Evolutionary conservation across 1,140 invertebrate species (phyloP), one percentile per base, ranked within the genome.

Genomic region (Coelopa frigida): DNA sequence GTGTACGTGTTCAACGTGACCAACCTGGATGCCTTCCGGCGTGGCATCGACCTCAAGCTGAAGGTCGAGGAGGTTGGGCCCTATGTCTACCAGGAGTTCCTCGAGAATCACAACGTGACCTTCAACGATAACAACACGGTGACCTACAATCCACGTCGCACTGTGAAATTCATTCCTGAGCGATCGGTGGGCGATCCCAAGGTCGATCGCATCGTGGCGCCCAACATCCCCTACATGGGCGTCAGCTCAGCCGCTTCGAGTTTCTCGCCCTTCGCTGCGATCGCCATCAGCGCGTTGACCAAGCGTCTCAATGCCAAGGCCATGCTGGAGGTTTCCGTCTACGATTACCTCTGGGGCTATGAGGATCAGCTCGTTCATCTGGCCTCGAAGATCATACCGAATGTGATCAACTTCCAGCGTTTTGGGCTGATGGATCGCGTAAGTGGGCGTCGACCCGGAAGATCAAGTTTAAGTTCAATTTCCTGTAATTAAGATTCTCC

Each of bases 1-100:
- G 73, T 88, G 1, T 92, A 86, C 58, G 73, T 94, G 52, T 94
- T 92, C 61, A 90, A 94, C 61, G 75, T 93, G 5, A 90, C 84
- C 0, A 95, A 95, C 68, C 64, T 74, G 0, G 74, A 79, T 0
- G 78, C 78, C 36, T 90, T 92, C 66, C 56, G 82, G 4, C 70
- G 66, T 1, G 79, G 82, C 14, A 72, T 78, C 15, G 83, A 83
- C 38, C 57, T 71, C 35, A 86, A 84, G 55, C 67, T 93, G 2
- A 78, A 73, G 45, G 47, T 95, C 2, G 48, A 79, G 50, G 83
- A 94, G 76, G 66, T 86, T 17, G 91, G 91, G 1, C 91, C 91
- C 0, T 94, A 91, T 62, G 82, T 83, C 12, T 94, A 91, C 70
- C 80, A 82, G 87, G 85, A 89, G 70, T 59, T 74, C 29, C 69